phyloP scores from a whole-genome alignment of 2,113 vertebrate genomes.

The Agapornis roseicollis region DNA sequence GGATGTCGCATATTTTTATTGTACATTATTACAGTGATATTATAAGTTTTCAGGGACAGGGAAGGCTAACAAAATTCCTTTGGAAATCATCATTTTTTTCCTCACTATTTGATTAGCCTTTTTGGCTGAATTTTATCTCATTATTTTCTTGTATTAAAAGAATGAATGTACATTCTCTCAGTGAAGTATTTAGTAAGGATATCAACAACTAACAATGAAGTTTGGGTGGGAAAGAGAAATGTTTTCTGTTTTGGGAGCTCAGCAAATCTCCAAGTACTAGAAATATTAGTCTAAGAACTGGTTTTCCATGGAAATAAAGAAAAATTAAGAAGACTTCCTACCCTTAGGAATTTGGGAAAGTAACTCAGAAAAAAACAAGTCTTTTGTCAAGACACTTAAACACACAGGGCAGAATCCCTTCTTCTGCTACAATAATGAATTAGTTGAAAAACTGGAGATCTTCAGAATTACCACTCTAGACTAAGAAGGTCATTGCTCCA shows the following conservation, averaged over 20 bases:
- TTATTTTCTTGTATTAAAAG: neutral
- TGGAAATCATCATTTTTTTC: neutral
- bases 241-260: neutral
- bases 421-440: neutral
- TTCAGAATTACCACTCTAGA: neutral
- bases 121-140: neutral
- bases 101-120: neutral
- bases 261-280: neutral
- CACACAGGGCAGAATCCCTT: neutral
- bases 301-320: neutral
- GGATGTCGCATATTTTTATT: neutral
- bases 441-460: neutral
- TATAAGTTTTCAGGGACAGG: rapidly evolving
- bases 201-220: neutral
- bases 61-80: neutral
- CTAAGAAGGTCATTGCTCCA: neutral
- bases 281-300: neutral
- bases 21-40: neutral
- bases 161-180: neutral
- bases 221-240: neutral
- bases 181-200: neutral
- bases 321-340: neutral
- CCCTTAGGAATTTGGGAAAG: neutral
- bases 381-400: neutral
- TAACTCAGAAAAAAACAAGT: neutral